phyloP scores from a whole-genome alignment of 2,797 vertebrate species.

The Myotis daubentonii region DNA sequence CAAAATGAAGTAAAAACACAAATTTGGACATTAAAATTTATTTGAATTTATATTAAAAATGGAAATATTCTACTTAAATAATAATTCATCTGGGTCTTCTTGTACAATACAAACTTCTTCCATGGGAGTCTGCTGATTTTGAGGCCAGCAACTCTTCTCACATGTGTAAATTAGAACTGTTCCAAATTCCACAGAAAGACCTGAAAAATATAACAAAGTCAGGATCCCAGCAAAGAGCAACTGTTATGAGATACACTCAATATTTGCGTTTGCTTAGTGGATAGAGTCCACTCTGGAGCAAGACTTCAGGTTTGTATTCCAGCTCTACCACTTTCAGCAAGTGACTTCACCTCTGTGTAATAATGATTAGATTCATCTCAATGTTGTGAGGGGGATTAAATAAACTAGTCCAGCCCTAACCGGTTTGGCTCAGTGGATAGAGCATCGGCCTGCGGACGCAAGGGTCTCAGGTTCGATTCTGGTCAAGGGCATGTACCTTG shows the following conservation, averaged over 20 bases:
- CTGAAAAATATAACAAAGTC: conserved; percentile 75
- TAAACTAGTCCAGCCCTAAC: not conserved
- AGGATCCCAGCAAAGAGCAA: not conserved
- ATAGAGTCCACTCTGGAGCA: not conserved
- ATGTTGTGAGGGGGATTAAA: not conserved
- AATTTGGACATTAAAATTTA: conserved; percentile 42
- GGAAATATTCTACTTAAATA: conserved; percentile 88
- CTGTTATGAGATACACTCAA: not conserved
- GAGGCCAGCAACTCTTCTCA: conserved; percentile 92
- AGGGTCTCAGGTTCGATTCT: no score
- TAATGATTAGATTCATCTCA: not conserved
- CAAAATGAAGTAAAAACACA: conserved; percentile 49
- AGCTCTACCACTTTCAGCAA: not conserved
- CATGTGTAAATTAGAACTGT: conserved; percentile 93
- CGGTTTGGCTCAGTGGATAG: no score
- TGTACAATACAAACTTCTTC: conserved; percentile 93
- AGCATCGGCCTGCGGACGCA: no score
- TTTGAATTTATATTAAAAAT: conserved; percentile 62
- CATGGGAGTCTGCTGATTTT: conserved; percentile 80
- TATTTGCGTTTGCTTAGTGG: not conserved
- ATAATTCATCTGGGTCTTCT: conserved; percentile 92
- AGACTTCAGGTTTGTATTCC: not conserved
- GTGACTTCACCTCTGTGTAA: not conserved
- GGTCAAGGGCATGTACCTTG: no score
- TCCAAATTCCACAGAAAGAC: conserved; percentile 91